Percentiles rank a stretch among this genome's conserved stretches.
Evolutionary conservation across 2,888 invertebrate genomes (phyloP).

Genomic region (Pharmacophagus antenor): DNA sequence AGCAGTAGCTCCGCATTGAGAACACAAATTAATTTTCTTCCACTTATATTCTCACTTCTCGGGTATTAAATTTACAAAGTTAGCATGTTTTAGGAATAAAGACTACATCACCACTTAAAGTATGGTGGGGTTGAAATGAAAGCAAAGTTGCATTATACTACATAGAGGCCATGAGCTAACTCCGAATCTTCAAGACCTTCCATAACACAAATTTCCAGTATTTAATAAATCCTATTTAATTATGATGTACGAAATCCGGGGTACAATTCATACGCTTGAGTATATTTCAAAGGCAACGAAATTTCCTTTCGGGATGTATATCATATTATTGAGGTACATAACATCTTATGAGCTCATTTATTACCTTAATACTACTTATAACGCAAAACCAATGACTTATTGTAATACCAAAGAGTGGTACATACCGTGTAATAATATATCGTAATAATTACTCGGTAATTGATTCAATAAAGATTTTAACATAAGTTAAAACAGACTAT

Average conservation of each 20-base stretch:
- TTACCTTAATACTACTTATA: slow-evolving; percentile 8
- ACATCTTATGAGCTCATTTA: slow-evolving; percentile 11
- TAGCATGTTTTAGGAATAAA: background rate
- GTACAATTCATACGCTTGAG: slow-evolving; percentile 10
- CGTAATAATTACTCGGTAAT: background rate
- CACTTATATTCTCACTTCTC: too few species aligned
- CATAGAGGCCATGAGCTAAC: background rate
- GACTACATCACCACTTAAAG: background rate
- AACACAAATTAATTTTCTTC: too few species aligned
- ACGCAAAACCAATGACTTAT: background rate
- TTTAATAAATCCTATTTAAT: slow-evolving; percentile 16
- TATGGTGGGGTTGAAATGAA: background rate
- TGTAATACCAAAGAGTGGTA: background rate
- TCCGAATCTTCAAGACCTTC: background rate
- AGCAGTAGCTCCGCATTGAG: too few species aligned
- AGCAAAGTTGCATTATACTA: background rate
- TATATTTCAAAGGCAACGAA: slow-evolving; percentile 11
- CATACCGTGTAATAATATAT: background rate
- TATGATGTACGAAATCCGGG: slow-evolving; percentile 16
- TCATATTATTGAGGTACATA: slow-evolving; percentile 5
- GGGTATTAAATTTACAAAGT: background rate
- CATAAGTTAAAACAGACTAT: background rate
- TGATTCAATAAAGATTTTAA: background rate
- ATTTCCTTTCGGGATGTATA: slow-evolving; percentile 7
- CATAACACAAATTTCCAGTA: background rate